Evolutionary conservation across 2,888 invertebrate genomes (phyloP).

Genomic region (Apamea monoglypha): DNA sequence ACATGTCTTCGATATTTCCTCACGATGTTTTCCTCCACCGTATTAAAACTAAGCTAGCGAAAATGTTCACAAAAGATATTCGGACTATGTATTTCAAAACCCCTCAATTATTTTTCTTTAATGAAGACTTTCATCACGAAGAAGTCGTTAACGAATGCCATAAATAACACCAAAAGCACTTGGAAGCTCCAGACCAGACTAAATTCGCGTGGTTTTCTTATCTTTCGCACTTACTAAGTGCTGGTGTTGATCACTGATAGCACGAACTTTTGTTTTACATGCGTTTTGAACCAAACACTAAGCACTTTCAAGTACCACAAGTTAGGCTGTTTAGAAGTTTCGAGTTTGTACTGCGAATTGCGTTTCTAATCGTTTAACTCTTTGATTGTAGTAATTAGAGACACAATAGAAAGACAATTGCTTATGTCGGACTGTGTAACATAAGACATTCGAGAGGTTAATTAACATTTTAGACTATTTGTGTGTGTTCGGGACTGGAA

Average conservation of each 20-base stretch:
- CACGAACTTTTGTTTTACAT: constrained; percentile 53
- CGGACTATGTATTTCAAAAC: not conserved
- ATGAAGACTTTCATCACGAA: constrained; percentile 8
- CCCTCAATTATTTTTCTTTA: constrained; percentile 4
- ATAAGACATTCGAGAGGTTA: too few relatives aligned
- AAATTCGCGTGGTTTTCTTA: constrained; percentile 64
- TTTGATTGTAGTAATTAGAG: too few relatives aligned
- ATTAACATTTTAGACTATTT: constrained; percentile 40
- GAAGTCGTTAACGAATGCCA: constrained; percentile 33
- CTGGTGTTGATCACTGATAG: constrained; percentile 61
- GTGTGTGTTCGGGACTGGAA: not conserved
- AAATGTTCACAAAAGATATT: not conserved
- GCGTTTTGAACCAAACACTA: constrained; percentile 45
- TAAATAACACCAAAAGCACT: constrained; percentile 48
- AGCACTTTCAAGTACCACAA: constrained; percentile 42
- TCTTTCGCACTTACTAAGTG: constrained; percentile 60
- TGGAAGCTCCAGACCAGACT: constrained; percentile 32
- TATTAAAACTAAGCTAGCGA: not conserved
- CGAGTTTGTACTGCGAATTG: constrained; percentile 16
- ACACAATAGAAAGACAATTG: too few relatives aligned
- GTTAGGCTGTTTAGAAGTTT: constrained; percentile 41
- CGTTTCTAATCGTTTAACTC: constrained; percentile 45
- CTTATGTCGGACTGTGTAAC: too few relatives aligned
- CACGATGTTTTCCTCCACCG: too few relatives aligned
- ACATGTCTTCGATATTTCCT: too few relatives aligned